Base-by-base conservation (phyloP, 2,888 invertebrate genomes). In the Clostera curtula region DNA sequence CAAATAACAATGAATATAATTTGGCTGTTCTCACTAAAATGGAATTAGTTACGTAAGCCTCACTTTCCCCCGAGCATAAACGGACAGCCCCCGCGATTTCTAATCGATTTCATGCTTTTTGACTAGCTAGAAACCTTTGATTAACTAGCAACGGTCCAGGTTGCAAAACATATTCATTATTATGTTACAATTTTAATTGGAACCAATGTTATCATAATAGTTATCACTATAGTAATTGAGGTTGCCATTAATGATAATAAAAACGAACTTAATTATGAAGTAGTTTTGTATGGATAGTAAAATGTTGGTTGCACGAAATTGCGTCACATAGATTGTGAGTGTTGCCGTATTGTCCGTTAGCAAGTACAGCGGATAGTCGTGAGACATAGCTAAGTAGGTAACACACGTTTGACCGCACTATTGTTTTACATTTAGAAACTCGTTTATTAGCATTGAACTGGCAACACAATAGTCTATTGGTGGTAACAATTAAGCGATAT, bases 91-190 rank as follows among this genome's bases (percentile, higher is more conserved):
- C 23, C 19, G 33, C 34, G 35, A 44, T 56, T 54, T 59, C 49
- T 40, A 54, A 51, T 48, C 55, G 43, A 61, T 62, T 58, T 56
- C 42, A 52, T 49, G 48, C 42, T 41, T 44, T 40, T 41, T 36
- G 34, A 31, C 18, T n/a, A n/a, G n/a, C n/a, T n/a, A n/a, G n/a
- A n/a, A n/a, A n/a, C 30, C 30, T 24, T 34, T 35, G 23, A 33
- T 43, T 30, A 29, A 27, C 30, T 29, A 25, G 10, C 21, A 21
- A 29, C 13, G 4, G 10, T 6, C 24, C 4, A 15, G 15, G 12
- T 25, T 21, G 19, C n/a, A 10, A 24, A 26, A 36, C 14, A 13
- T 12, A n/a, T 6, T 26, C 2, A n/a, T n/a, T n/a, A 11, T 18
- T 13, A 15, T 31, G 26, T 20, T 26, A 19, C 19, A 23, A 27